Conservation (phyloP, 2,113 vertebrate genomes). For the Actenoides lindsayi region DNA sequence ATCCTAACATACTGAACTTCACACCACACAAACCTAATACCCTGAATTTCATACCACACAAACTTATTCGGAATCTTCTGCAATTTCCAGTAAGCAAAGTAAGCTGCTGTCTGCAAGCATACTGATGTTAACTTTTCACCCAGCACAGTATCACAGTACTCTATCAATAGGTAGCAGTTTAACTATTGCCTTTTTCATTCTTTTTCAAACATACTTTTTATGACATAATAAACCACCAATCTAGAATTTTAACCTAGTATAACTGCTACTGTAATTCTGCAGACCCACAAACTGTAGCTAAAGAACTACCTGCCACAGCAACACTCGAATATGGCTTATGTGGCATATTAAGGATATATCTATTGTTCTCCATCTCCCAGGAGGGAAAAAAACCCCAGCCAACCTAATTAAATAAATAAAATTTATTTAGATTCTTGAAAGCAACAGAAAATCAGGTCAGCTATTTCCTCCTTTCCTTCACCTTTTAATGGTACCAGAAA, state of each 20-base stretch:
- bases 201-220: neutral
- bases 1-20: neutral
- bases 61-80: neutral
- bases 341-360: neutral
- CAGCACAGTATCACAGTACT: neutral
- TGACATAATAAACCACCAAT: neutral
- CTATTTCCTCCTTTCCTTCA: neutral
- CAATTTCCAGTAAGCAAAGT: neutral
- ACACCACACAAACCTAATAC: neutral
- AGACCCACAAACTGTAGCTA: neutral
- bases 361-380: neutral
- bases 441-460: neutral
- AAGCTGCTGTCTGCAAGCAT: neutral
- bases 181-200: neutral
- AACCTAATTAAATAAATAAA: neutral
- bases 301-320: neutral
- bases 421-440: neutral
- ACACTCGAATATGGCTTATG: fast-evolving
- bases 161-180: neutral
- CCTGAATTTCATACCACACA: neutral
- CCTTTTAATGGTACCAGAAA: neutral
- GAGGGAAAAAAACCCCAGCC: neutral
- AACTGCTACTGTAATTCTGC: neutral
- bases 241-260: neutral
- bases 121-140: neutral